Evolutionary conservation across 2,888 invertebrate genomes (phyloP).

Genomic region (Drosophila trichaetosa): DNA sequence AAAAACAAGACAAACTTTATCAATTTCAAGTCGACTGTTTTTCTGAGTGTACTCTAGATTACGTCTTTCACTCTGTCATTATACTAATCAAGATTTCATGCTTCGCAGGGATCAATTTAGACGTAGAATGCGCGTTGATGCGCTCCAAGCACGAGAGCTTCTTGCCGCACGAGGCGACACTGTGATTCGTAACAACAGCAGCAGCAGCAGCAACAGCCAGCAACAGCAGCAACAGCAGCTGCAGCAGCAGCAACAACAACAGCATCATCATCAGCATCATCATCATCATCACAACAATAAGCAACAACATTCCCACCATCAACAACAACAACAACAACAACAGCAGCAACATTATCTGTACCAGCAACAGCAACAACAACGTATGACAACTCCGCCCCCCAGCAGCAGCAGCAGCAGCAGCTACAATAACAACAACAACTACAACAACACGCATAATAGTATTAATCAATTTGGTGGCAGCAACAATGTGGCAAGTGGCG

Average conservation of each 20-base stretch:
- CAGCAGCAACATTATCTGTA: slow-evolving; percentile 60
- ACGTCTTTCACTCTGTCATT: fast-evolving
- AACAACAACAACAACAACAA: slow-evolving; percentile 60
- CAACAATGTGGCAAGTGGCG: slow-evolving; percentile 73
- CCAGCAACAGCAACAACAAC: slow-evolving; percentile 64
- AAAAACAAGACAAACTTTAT: neutral
- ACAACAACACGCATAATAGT: slow-evolving; percentile 70
- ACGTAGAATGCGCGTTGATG: slow-evolving; percentile 85
- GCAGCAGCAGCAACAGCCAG: slow-evolving; percentile 40
- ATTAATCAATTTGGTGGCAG: slow-evolving; percentile 64
- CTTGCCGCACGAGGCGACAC: slow-evolving; percentile 81
- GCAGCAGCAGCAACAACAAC: slow-evolving; percentile 60
- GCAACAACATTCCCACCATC: slow-evolving; percentile 78
- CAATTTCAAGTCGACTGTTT: no score
- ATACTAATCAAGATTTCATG: neutral
- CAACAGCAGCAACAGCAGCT: slow-evolving; percentile 55
- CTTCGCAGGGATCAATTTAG: slow-evolving; percentile 83
- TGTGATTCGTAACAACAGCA: slow-evolving; percentile 77
- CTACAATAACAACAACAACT: slow-evolving; percentile 42
- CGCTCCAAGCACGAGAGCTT: slow-evolving; percentile 84
- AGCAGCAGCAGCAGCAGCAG: slow-evolving; percentile 32
- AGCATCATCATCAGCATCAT: slow-evolving; percentile 68
- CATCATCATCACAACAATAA: slow-evolving; percentile 70
- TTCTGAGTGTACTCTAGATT: no score
- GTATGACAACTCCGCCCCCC: slow-evolving; percentile 47